Evolutionary conservation across 2,888 invertebrate species (phyloP), one percentile per base, ranked within the genome.

Genomic region (Tipula helvola): DNA sequence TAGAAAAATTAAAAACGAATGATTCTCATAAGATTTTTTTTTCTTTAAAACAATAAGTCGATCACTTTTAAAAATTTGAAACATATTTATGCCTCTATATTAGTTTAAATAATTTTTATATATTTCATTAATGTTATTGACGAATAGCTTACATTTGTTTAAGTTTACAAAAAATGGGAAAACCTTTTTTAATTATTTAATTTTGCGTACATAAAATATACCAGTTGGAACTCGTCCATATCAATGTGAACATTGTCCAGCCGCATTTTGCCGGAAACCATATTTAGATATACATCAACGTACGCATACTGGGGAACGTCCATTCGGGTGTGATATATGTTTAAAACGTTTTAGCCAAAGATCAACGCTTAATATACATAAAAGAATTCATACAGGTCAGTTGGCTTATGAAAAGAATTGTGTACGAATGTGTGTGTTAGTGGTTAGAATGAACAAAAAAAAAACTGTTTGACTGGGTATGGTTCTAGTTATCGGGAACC

Each of bases 341-440:
- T 93, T 94, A 90, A 96, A 96, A 92, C 93, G 95, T 90, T 96
- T 96, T 92, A 95, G 95, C 88, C 96, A 96, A 92, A 95, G 96
- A 91, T 95, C 95, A 90, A 96, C 95, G 91, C 93, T 96, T 89
- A 96, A 96, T 92, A 96, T 95, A 89, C 96, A 96, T 93, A 95
- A 95, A 91, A 93, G 96, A 90, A 95, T 95, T 88, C 96, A 96
- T 91, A 95, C 95, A 90, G 93, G 93, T 93, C 88, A 88, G 88
- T 89, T 84, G 41, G 39, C 39, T 1, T 39, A 39, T 39, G 39
- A 39, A 5, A 39, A 57, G 28, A 16, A 57, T 57, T 57, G 28
- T 28, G 4, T 52, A 16, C n/a, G 5, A 52, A n/a, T 44, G 52
- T n/a, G 71, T 28, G 10, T 71, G 28, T 3, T 71, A 10, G 71